Percentiles rank a stretch among this genome's conserved stretches.
phyloP scores from a whole-genome alignment of 2,888 invertebrate species.

The Lepidocyrtinus sp. region DNA sequence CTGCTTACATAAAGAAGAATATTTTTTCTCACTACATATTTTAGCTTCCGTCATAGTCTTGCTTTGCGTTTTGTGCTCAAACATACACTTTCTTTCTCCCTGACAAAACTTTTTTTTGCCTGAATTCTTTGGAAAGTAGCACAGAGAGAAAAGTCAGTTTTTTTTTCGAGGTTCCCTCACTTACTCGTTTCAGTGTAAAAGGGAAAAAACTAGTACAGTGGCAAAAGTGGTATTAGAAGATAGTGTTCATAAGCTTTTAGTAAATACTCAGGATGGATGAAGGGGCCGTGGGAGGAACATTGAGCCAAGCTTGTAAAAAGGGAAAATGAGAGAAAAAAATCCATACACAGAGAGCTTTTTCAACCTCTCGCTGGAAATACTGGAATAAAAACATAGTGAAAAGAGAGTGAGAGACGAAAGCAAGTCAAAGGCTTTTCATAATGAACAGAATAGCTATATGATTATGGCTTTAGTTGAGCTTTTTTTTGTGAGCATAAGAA shows the following conservation, averaged over 20 bases:
- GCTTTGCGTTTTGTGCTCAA: slow-evolving; percentile 6
- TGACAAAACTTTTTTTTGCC: slow-evolving; percentile 29
- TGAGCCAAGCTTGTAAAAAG: slow-evolving; percentile 18
- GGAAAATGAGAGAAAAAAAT: slow-evolving; percentile 20
- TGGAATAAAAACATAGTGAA: slow-evolving; percentile 17
- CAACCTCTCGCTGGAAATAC: slow-evolving; percentile 17
- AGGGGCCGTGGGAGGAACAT: slow-evolving; percentile 56
- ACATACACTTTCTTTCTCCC: slow-evolving; percentile 4
- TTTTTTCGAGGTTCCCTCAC: slow-evolving; percentile 10
- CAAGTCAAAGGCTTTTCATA: slow-evolving; percentile 49
- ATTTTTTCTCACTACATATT: slow-evolving; percentile 12
- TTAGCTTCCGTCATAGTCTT: slow-evolving; percentile 5
- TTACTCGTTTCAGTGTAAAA: neutral
- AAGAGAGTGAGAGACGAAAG: slow-evolving; percentile 40
- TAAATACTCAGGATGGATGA: slow-evolving; percentile 56
- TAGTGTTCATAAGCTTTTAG: slow-evolving; percentile 58
- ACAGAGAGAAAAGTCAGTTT: slow-evolving; percentile 58
- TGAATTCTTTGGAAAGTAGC: slow-evolving; percentile 56
- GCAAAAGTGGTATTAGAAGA: slow-evolving; percentile 56
- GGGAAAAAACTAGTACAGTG: slow-evolving; percentile 30
- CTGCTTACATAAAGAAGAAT: neutral
- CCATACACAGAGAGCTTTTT: slow-evolving; percentile 33
- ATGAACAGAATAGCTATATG: slow-evolving; percentile 48
- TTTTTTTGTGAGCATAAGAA: slow-evolving; percentile 18
- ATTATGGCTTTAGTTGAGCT: slow-evolving; percentile 41